Conservation (phyloP, 2,888 invertebrate species). For the Papilio protenor region DNA sequence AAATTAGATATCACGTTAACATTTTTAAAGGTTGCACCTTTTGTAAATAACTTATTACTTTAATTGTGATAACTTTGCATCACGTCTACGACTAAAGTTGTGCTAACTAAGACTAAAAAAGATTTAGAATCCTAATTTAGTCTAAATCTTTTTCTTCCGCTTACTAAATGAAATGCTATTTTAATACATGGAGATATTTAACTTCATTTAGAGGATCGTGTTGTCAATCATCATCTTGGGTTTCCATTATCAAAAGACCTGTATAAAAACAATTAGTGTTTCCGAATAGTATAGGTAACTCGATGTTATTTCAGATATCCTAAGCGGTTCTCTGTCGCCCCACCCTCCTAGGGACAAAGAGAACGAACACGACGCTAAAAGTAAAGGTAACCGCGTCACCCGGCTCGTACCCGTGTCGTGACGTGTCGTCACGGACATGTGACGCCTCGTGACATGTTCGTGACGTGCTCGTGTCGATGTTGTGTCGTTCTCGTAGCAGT, state of each 20-base stretch:
- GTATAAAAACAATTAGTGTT: background rate
- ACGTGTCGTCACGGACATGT: conserved; percentile 57
- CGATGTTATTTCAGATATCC: conserved; percentile 87
- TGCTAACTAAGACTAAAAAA: background rate
- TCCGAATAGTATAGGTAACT: conserved; percentile 47
- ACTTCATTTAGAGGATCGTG: background rate
- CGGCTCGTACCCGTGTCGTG: conserved; percentile 59
- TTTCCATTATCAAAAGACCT: background rate
- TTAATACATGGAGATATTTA: background rate
- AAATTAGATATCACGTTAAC: background rate
- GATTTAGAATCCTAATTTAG: background rate
- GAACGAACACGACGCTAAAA: conserved; percentile 90
- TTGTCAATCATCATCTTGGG: background rate
- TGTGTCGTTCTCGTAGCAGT: conserved; percentile 56
- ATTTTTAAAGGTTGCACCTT: background rate
- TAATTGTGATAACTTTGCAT: background rate
- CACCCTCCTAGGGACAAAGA: conserved; percentile 86
- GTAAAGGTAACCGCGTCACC: conserved; percentile 85
- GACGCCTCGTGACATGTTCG: conserved; percentile 49
- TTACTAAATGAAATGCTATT: background rate
- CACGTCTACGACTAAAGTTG: too few relatives aligned
- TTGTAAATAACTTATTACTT: background rate
- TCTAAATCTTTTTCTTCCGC: background rate
- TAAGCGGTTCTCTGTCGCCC: conserved; percentile 88
- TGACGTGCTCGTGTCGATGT: conserved; percentile 58